phyloP scores from a whole-genome alignment of 2,113 vertebrate species.

The Saguinus imperator region DNA sequence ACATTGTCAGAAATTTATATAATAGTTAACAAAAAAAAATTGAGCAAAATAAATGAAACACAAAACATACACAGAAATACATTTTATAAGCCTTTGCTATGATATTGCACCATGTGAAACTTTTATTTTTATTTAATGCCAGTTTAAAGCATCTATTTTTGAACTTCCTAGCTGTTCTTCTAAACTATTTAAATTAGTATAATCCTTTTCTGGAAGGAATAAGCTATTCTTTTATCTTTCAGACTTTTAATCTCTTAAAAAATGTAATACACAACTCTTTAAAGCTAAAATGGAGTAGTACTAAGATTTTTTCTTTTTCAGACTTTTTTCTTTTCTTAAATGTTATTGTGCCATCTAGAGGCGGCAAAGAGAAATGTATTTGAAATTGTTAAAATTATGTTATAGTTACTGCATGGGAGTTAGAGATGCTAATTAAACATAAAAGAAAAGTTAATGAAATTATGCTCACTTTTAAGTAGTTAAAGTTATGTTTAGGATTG shows the following conservation, averaged over 20 bases:
- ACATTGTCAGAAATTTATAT: neutral
- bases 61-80: neutral
- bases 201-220: constrained; percentile 73
- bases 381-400: neutral
- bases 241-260: constrained; percentile 72
- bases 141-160: constrained; percentile 67
- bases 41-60: constrained; percentile 28
- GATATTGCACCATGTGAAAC: neutral
- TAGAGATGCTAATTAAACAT: neutral
- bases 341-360: constrained; percentile 80
- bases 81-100: constrained; percentile 35
- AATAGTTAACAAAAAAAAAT: constrained; percentile 19
- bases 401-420: neutral
- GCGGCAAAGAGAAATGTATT: constrained; percentile 55
- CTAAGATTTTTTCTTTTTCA: constrained; percentile 15
- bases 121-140: constrained; percentile 62
- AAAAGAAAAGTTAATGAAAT: constrained; percentile 17
- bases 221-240: constrained; percentile 69
- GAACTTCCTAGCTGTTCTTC: constrained; percentile 58
- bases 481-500: neutral
- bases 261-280: constrained; percentile 52
- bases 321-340: constrained; percentile 68
- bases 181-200: constrained; percentile 70
- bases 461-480: neutral
- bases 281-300: constrained; percentile 58